Evolutionary conservation across 2,888 invertebrate genomes (phyloP).

Genomic region (Epistrophella euchroma): DNA sequence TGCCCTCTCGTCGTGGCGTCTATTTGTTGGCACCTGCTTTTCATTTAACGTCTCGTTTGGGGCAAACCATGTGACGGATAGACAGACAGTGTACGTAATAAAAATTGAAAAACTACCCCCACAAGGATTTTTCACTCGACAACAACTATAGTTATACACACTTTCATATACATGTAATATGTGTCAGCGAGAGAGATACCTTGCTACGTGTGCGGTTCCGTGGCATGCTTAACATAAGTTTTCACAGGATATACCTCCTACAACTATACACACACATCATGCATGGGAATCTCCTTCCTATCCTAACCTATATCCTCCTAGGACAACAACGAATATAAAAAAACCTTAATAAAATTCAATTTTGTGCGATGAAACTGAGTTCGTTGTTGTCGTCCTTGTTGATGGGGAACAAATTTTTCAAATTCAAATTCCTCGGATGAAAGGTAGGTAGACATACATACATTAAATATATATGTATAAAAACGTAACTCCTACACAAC

Average conservation of each 20-base stretch:
- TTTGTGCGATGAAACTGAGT: conserved; percentile 65
- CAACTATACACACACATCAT: neutral
- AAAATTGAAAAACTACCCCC: conserved; percentile 64
- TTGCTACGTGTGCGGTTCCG: conserved; percentile 25
- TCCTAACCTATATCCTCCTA: conserved; percentile 29
- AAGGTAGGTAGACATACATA: neutral
- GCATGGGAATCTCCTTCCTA: conserved; percentile 18
- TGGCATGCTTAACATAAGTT: conserved; percentile 62
- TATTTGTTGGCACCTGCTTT: conserved; percentile 73
- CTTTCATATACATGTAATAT: conserved; percentile 19
- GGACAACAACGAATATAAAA: conserved; percentile 28
- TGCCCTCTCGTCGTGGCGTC: conserved; percentile 57
- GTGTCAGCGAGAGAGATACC: conserved; percentile 19
- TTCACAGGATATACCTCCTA: conserved; percentile 40
- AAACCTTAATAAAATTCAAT: conserved; percentile 70
- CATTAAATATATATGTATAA: neutral
- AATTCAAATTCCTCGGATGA: conserved; percentile 60
- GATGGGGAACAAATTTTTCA: conserved; percentile 41
- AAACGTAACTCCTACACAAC: neutral
- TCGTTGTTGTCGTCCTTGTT: conserved; percentile 31
- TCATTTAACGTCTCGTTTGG: conserved; percentile 59
- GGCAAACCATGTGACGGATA: conserved; percentile 56
- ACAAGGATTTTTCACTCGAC: conserved; percentile 39
- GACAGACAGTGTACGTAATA: conserved; percentile 48
- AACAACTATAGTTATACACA: neutral